phyloP scores from a whole-genome alignment of 1,140 invertebrate species.

The Drosophila melanogaster region DNA sequence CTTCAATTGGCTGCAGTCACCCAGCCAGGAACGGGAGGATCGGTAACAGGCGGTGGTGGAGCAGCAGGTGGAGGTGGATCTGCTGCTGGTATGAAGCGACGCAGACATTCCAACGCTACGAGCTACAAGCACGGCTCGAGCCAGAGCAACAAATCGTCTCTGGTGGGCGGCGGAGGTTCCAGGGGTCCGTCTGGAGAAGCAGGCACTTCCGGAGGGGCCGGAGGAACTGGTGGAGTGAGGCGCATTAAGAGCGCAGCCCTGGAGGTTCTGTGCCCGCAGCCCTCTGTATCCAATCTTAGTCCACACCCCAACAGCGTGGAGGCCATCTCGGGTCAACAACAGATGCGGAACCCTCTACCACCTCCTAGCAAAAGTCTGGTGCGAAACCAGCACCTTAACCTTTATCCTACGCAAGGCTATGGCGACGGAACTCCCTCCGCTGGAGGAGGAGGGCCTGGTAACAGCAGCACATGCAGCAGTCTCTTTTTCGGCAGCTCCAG shows the following conservation, averaged over 20 bases:
- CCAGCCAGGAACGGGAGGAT: background rate
- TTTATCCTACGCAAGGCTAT: constrained; percentile 85
- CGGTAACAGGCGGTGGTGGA: constrained; percentile 3
- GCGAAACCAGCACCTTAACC: constrained; percentile 88
- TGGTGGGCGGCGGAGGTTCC: constrained; percentile 14
- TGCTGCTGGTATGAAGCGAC: constrained; percentile 73
- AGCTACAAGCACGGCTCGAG: constrained; percentile 58
- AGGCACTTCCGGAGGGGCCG: constrained; percentile 5
- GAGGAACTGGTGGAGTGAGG: constrained; percentile 83
- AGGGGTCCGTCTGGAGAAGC: constrained; percentile 45
- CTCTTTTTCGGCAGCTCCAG: constrained; percentile 89
- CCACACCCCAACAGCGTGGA: constrained; percentile 89
- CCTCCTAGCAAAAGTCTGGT: constrained; percentile 88
- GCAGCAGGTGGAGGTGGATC: constrained; percentile 19
- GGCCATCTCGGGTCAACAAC: constrained; percentile 87
- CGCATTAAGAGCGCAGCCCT: constrained; percentile 88
- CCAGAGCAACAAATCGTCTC: constrained; percentile 45
- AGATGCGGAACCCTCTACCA: constrained; percentile 87
- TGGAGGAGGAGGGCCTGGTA: constrained; percentile 34
- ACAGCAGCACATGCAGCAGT: constrained; percentile 84
- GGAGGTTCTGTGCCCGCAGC: constrained; percentile 88
- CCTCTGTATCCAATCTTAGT: constrained; percentile 87
- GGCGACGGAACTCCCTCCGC: constrained; percentile 15
- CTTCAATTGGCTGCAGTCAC: constrained; percentile 85
- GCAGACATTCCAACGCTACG: constrained; percentile 88